phyloP scores from a whole-genome alignment of 2,797 vertebrate species.

The Propithecus perrieri region DNA sequence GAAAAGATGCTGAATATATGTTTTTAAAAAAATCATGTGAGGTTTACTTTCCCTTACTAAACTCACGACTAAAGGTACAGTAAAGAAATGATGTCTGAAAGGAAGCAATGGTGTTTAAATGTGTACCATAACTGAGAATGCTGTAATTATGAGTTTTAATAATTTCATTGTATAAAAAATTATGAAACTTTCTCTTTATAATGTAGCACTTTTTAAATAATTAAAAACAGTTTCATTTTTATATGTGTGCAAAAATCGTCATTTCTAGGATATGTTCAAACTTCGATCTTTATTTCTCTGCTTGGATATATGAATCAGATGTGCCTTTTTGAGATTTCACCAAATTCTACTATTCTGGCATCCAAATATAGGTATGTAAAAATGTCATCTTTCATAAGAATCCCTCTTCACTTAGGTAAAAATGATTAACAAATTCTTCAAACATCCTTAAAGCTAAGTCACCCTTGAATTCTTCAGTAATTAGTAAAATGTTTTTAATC shows the following conservation, averaged over 20 bases:
- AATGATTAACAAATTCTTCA: neutral
- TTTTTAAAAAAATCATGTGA: neutral
- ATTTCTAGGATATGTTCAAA: neutral
- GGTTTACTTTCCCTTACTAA: neutral
- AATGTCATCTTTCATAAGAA: neutral
- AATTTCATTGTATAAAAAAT: neutral
- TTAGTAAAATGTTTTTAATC: neutral
- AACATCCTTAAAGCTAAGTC: neutral
- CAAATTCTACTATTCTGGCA: neutral
- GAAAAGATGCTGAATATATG: neutral
- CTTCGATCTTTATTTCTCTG: conserved; percentile 26
- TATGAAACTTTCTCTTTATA: neutral
- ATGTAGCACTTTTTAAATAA: neutral
- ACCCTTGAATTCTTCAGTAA: neutral
- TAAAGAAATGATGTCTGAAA: neutral
- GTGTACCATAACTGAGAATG: too few relatives aligned
- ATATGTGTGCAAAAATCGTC: neutral
- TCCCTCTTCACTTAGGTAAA: neutral
- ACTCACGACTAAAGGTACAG: neutral
- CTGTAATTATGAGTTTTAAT: neutral
- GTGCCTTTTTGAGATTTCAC: neutral
- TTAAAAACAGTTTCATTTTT: neutral
- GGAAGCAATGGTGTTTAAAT: neutral
- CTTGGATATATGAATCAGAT: neutral
- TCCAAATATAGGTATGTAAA: neutral